Base-by-base conservation (phyloP, 2,797 vertebrate genomes). In the Danionella dracula region DNA sequence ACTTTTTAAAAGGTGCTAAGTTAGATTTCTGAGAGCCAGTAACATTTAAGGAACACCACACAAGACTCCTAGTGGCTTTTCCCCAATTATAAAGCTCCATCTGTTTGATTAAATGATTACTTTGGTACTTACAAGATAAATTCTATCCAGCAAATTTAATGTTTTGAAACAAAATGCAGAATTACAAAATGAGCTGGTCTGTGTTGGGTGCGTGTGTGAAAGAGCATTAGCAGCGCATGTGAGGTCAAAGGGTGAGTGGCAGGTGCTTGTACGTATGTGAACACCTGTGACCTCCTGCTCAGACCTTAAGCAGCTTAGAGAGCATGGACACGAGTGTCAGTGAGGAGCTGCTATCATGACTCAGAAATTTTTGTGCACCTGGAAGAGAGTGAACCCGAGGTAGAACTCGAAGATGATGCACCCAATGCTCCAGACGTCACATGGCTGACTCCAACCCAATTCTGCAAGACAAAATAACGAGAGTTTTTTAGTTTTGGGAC, bases 351-450 rank as follows among this genome's bases (percentile, higher is more conserved):
- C 19, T 13, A 32, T 16, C 42, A 27, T 45, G 29, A 62, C 35
- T 55, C 10, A 20, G 9, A 34, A 10, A 37, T 11, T 27, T 27
- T 2, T 17, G 19, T 23, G 10, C 87, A 98, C 97, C 93, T 99
- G 97, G 71, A 99, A 99, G 80, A 99, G 90, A 32, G 97, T 99
- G 83, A 97, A 99, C 77, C 97, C 97, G 71, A 98, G 89, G 72
- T 99, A 99, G 82, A 97, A 99, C 83, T 99, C 97, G 59, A 99
- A 99, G 77, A 99, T 85, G 84, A 99, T 99, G 59, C 95, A 98
- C 76, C 96, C 97, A 9, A 96, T 93, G 78, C 97, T 99, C 97
- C 97, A 99, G 44, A 99, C 96, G 1, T 99, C 97, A 80, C 97
- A 99, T 0, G 96, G 95, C 78, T 99, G 94, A 40, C 87, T 93